A percentile compares a stretch with the other conserved stretches of the same genome.
These are phyloP conservation scores for Schizotus pectinicornis DNA, from an alignment of 2,888 invertebrate species.

Conservation along the genomic window DNA sequence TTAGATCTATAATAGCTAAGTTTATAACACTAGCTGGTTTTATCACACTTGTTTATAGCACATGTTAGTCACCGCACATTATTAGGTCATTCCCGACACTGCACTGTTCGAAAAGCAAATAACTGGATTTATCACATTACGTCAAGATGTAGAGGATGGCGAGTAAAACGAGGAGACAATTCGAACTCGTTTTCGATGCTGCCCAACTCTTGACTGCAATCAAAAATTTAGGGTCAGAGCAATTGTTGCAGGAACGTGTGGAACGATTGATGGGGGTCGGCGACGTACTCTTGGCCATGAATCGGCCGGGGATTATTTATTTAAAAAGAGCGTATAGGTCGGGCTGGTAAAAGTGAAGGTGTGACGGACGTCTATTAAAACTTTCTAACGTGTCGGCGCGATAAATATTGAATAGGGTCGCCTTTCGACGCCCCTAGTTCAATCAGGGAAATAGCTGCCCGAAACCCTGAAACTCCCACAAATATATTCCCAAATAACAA, in stretches of 20 bases:
- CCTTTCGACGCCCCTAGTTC: too few species aligned
- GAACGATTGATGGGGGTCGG: conserved; percentile 4
- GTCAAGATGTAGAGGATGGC: conserved; percentile 14
- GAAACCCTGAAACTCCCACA: too few species aligned
- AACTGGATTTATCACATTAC: conserved; percentile 18
- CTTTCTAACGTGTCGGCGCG: too few species aligned
- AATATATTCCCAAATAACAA: too few species aligned
- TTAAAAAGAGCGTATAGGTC: too few species aligned
- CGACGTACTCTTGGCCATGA: too few species aligned
- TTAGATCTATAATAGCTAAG: conserved; percentile 13
- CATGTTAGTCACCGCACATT: conserved; percentile 26
- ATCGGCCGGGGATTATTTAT: too few species aligned
- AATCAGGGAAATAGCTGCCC: too few species aligned
- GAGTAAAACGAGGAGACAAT: conserved; percentile 10
- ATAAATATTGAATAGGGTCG: too few species aligned
- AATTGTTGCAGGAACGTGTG: too few species aligned
- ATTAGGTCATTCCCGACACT: conserved; percentile 13
- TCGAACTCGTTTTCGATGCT: conserved; percentile 4
- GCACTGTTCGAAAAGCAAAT: not conserved
- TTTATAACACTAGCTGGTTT: conserved; percentile 24
- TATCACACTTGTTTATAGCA: conserved; percentile 22
- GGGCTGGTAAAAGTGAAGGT: too few species aligned
- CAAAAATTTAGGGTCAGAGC: not conserved
- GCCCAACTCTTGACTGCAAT: conserved; percentile 23
- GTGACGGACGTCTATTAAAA: too few species aligned